Conservation (phyloP, 2,113 vertebrate genomes). For the Poeciliopsis occidentalis region DNA sequence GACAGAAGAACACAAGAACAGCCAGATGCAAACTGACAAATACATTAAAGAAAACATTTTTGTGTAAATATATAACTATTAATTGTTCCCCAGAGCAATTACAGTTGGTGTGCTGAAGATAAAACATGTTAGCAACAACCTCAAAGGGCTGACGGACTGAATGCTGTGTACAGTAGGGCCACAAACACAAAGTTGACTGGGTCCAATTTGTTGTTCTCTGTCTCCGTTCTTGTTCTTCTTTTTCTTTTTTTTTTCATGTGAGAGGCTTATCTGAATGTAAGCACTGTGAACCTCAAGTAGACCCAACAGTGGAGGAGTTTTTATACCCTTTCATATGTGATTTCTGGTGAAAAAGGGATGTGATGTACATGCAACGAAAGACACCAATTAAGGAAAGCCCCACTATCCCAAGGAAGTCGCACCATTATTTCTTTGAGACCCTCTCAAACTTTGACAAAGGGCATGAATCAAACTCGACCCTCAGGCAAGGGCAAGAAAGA, state of each 20-base stretch:
- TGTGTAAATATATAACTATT: too few species aligned
- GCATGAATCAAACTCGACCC: constrained; percentile 75
- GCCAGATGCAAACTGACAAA: too few species aligned
- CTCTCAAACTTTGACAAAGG: constrained; percentile 74
- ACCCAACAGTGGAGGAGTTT: constrained; percentile 52
- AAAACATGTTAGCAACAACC: background rate
- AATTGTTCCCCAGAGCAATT: constrained; percentile 9
- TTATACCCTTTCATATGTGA: constrained; percentile 65
- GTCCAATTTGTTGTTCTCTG: constrained; percentile 16
- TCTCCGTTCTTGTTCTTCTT: background rate
- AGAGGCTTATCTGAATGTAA: constrained; percentile 32
- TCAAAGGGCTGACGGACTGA: background rate
- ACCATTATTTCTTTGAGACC: constrained; percentile 71
- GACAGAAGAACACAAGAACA: too few species aligned
- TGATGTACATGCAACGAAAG: constrained; percentile 70
- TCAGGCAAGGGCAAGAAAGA: constrained; percentile 64
- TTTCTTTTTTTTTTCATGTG: constrained; percentile 10
- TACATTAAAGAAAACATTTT: too few species aligned
- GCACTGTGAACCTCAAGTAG: constrained; percentile 45
- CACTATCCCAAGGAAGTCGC: constrained; percentile 59
- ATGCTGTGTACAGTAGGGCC: background rate
- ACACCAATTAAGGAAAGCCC: constrained; percentile 69
- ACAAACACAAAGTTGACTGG: background rate
- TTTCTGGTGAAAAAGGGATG: constrained; percentile 71
- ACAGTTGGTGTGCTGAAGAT: constrained; percentile 1